A percentile compares a stretch with the other conserved stretches of the same genome.
phyloP scores from a whole-genome alignment of 2,113 vertebrate genomes.

The Prolemur simus region DNA sequence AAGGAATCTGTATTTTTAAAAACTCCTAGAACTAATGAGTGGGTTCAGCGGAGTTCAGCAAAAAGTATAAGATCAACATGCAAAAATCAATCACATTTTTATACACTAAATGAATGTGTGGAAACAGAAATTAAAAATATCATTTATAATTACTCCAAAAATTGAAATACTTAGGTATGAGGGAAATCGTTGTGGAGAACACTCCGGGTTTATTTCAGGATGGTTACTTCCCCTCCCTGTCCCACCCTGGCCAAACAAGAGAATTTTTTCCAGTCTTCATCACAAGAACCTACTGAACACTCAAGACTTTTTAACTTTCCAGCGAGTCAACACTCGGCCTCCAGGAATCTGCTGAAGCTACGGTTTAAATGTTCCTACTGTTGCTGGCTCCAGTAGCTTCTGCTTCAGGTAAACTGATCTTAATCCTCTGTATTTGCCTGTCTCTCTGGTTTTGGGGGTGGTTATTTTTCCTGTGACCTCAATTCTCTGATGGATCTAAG shows the following conservation, averaged over 20 bases:
- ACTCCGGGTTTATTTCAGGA: not conserved
- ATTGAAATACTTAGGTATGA: not conserved
- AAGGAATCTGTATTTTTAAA: not conserved
- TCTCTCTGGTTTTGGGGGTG: not conserved
- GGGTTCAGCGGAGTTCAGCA: not conserved
- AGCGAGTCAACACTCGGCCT: too few species aligned
- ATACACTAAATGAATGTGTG: not conserved
- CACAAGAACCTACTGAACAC: not conserved
- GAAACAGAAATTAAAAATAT: not conserved
- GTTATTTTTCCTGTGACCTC: not conserved
- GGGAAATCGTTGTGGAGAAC: not conserved
- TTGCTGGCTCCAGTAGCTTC: not conserved
- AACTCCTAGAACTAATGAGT: not conserved
- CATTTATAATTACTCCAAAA: not conserved
- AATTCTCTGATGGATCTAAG: not conserved
- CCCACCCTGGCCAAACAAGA: not conserved
- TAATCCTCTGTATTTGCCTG: not conserved
- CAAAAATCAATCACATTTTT: not conserved
- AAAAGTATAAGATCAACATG: not conserved
- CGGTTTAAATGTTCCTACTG: not conserved
- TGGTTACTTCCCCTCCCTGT: not conserved
- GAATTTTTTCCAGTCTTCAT: not conserved
- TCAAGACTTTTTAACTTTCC: not conserved
- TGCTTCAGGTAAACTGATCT: not conserved
- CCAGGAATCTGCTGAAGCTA: not conserved